Percentiles rank a stretch among this genome's conserved stretches.
Evolutionary conservation across 2,113 vertebrate species (phyloP).

Genomic region (Elephas maximus): DNA sequence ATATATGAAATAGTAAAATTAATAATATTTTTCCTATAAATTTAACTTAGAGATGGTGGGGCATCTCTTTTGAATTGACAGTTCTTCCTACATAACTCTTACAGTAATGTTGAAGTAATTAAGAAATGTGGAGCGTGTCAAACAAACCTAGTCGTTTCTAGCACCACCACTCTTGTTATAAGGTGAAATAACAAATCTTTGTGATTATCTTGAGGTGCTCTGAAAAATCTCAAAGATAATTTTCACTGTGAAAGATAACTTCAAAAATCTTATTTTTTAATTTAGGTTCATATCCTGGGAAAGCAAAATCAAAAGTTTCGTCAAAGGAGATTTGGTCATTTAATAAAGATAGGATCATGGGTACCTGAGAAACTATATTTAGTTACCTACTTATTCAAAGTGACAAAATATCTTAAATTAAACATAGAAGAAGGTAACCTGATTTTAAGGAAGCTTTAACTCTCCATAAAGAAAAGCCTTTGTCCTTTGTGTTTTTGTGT

Average conservation of each 20-base stretch:
- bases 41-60: neutral
- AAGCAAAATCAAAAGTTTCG: neutral
- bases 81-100: neutral
- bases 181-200: slow-evolving; percentile 30
- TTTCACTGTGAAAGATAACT: neutral
- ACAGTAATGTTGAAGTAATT: neutral
- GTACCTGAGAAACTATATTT: neutral
- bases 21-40: neutral
- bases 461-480: neutral
- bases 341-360: neutral
- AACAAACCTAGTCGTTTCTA: neutral
- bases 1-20: neutral
- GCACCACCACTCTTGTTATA: neutral
- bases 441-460: neutral
- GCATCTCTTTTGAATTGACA: neutral
- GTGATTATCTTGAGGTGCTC: neutral
- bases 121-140: neutral
- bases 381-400: neutral
- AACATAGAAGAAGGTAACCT: neutral
- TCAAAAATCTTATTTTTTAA: neutral
- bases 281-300: neutral
- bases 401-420: neutral
- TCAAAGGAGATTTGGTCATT: neutral
- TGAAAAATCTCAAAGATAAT: neutral
- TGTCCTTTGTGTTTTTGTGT: neutral